Evolutionary conservation across 2,113 vertebrate genomes (phyloP), one percentile per base, ranked within the genome.

Genomic region (Mesitornis unicolor): DNA sequence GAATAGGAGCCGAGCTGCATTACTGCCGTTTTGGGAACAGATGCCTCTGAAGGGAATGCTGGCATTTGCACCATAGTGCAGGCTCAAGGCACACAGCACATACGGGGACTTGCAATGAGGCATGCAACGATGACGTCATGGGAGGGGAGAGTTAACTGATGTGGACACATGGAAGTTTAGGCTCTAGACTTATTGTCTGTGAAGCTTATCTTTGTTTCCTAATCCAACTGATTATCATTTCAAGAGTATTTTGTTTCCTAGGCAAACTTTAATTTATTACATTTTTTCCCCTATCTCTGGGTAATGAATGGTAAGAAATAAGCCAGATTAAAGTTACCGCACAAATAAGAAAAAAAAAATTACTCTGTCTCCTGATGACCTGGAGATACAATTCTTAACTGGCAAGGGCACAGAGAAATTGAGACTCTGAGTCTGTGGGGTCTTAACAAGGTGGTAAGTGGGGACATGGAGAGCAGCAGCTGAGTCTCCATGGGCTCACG

Each of bases 61-160:
- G 33, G 7, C 15, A 10, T 59, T 33, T 33, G 42, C 40, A 80
- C n/a, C 22, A 4, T 12, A 47, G 31, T 1, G 0, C 9, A 15
- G 13, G 40, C 36, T 50, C 24, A 10, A 48, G n/a, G 76, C 22
- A 19, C 4, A 4, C 38, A 59, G 61, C 28, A 40, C 28, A 26
- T 5, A 43, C 2, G 4, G 33, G 0, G 0, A 26, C 43, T 74
- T 1, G 0, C 2, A 1, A 16, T 31, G 45, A n/a, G 0, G 0
- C 1, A 0, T 18, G 22, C 6, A 3, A 40, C 0, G 0, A 28
- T 10, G 50, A 53, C 0, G 0, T 57, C 20, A 3, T 8, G 3
- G 25, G 43, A 69, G 26, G 25, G n/a, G 31, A 84, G n/a, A 54
- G 22, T 22, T 73, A 71, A n/a, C 17, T 42, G 33, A 24, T 1